These are phyloP conservation scores for Onychostruthus taczanowskii DNA, from an alignment of 2,113 vertebrate species.

Conservation along the genomic window DNA sequence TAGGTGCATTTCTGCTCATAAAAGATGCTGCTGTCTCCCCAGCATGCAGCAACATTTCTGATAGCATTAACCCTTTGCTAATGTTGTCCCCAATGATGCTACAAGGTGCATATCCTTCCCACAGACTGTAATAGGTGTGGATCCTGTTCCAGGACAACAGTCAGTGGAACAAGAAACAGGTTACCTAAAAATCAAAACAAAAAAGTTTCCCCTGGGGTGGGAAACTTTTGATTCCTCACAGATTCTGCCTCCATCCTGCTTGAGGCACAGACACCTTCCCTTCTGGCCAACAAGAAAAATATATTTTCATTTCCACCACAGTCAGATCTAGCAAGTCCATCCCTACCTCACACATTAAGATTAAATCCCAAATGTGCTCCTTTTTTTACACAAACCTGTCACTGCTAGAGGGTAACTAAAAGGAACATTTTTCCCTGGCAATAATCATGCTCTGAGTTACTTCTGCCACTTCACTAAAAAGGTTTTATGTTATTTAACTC, in stretches of 20 bases:
- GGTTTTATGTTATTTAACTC: background rate
- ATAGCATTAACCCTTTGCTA: background rate
- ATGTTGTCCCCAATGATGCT: background rate
- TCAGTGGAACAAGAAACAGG: background rate
- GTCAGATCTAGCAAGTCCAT: background rate
- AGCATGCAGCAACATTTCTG: background rate
- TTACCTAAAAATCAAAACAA: background rate
- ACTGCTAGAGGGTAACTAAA: background rate
- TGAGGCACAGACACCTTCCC: background rate
- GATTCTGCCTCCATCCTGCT: background rate
- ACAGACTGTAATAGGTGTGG: background rate
- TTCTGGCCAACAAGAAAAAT: background rate
- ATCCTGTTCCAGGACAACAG: rapidly evolving
- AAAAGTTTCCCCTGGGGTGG: background rate
- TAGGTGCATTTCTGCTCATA: background rate
- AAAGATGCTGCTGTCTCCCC: background rate
- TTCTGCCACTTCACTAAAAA: background rate
- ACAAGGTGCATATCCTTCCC: background rate
- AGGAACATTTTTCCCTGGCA: background rate
- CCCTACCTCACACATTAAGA: background rate
- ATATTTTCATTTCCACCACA: background rate
- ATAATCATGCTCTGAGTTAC: background rate
- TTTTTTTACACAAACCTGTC: background rate
- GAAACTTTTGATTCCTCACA: background rate
- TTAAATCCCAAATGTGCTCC: background rate